Conservation (phyloP, 2,113 vertebrate genomes). For the Platanista minor region DNA sequence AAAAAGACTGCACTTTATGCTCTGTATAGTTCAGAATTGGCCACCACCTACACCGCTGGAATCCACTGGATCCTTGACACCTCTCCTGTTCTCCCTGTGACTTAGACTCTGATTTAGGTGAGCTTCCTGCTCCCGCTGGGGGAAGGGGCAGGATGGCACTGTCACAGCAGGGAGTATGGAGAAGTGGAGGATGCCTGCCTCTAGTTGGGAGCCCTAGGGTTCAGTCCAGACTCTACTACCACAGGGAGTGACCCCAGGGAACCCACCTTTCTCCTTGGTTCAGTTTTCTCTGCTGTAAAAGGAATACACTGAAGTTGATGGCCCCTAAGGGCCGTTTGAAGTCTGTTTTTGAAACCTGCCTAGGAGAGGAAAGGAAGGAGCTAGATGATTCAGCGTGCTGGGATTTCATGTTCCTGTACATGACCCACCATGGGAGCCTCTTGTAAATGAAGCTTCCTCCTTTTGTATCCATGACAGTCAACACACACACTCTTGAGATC, state of each 20-base stretch:
- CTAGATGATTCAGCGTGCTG: background rate
- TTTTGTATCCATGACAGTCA: background rate
- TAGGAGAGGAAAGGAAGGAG: background rate
- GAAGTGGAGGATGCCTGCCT: background rate
- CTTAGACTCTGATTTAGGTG: background rate
- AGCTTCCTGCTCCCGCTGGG: background rate
- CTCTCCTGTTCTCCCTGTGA: background rate
- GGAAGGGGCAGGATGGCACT: background rate
- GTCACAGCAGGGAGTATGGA: background rate
- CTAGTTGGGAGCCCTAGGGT: background rate
- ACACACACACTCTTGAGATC: background rate
- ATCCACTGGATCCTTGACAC: background rate
- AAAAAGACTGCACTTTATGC: background rate
- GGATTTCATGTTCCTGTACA: background rate
- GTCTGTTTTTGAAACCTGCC: background rate
- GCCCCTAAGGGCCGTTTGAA: background rate
- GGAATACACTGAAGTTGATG: background rate
- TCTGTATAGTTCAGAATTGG: constrained; percentile 41
- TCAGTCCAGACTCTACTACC: background rate
- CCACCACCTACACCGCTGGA: background rate
- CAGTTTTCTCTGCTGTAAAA: background rate
- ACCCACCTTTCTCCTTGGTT: background rate
- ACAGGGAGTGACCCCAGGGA: background rate
- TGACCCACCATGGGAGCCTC: background rate
- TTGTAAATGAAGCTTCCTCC: background rate